These are phyloP conservation scores for Sesamia inferens DNA, from an alignment of 2,888 invertebrate genomes.

Conservation along the genomic window DNA sequence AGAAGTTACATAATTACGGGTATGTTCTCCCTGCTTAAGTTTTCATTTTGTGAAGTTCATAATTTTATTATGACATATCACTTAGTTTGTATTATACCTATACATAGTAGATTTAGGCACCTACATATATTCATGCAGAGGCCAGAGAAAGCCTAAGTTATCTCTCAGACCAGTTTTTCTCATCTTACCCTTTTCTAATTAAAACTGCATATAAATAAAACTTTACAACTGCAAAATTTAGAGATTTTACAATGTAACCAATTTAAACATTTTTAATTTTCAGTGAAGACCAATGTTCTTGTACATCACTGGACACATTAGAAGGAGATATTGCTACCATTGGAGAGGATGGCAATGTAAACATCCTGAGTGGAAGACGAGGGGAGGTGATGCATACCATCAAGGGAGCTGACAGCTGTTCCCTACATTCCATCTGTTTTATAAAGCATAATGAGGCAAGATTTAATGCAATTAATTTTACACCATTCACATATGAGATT, in stretches of 20 bases:
- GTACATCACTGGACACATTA: constrained; percentile 93
- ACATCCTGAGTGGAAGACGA: constrained; percentile 86
- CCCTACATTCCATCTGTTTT: constrained; percentile 94
- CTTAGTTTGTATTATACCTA: neutral
- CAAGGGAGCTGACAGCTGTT: constrained; percentile 94
- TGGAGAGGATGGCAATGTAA: constrained; percentile 95
- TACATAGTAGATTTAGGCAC: neutral
- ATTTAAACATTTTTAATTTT: constrained; percentile 35
- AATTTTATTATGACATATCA: neutral
- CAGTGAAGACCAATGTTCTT: constrained; percentile 90
- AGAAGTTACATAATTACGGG: constrained; percentile 92
- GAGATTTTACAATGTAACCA: no score
- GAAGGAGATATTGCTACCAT: constrained; percentile 95
- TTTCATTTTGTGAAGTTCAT: neutral
- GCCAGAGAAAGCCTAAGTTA: neutral
- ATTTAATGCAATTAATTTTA: neutral
- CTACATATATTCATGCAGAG: neutral
- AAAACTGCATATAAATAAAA: neutral
- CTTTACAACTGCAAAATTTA: no score
- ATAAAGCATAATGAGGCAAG: constrained; percentile 91
- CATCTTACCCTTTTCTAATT: neutral
- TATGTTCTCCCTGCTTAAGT: constrained; percentile 66
- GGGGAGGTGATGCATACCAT: constrained; percentile 84
- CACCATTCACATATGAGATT: no score
- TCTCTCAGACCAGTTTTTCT: neutral